These are phyloP conservation scores for Danio kyathit DNA, from an alignment of 2,797 vertebrate species.

Conservation along the genomic window DNA sequence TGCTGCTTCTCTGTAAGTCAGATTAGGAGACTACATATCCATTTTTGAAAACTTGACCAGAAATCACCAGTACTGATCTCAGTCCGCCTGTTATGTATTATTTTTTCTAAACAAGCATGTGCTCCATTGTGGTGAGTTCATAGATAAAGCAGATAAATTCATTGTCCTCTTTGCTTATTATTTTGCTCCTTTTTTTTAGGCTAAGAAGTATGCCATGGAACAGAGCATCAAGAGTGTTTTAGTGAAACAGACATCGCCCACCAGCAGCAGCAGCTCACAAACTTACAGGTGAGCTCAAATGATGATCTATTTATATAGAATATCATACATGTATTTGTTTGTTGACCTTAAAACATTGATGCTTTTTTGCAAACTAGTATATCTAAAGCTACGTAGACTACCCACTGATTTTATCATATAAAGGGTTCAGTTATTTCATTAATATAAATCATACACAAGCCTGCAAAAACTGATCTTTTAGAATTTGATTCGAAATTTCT, in stretches of 20 bases:
- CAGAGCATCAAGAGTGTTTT: constrained; percentile 99
- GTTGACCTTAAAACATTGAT: not conserved
- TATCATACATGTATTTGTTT: constrained; percentile 22
- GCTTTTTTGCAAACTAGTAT: constrained; percentile 7
- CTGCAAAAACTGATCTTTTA: constrained; percentile 16
- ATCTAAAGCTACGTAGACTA: not conserved
- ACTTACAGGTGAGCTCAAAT: constrained; percentile 93
- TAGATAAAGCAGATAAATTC: not conserved
- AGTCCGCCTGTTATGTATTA: not conserved
- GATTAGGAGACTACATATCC: not conserved
- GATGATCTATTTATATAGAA: constrained; percentile 25
- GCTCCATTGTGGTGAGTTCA: not conserved
- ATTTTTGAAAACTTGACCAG: not conserved
- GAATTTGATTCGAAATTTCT: not conserved
- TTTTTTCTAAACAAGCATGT: not conserved
- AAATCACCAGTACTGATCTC: not conserved
- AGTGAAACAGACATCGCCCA: constrained; percentile 99
- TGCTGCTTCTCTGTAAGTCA: not conserved
- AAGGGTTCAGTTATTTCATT: not conserved
- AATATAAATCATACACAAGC: not conserved
- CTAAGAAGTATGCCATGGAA: constrained; percentile 99
- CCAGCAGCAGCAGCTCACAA: constrained; percentile 99
- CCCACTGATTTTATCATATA: not conserved
- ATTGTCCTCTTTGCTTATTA: not conserved
- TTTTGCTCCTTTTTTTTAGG: constrained; percentile 75